These are phyloP conservation scores for Leucozona laternaria DNA, from an alignment of 2,888 invertebrate species.

Conservation along the genomic window DNA sequence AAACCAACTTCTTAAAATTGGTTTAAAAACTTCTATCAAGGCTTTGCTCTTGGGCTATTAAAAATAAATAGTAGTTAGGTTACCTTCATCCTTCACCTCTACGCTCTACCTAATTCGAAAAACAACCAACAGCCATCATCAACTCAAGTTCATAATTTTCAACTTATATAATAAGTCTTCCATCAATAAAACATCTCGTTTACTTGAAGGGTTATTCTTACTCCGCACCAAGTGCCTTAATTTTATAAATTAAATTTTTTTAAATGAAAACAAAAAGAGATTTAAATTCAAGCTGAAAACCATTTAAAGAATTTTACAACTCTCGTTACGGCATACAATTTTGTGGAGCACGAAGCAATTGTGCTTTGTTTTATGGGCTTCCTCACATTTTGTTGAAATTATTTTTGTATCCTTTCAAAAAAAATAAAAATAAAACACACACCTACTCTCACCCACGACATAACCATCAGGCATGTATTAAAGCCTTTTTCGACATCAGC, in stretches of 20 bases:
- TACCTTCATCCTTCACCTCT: too few relatives aligned
- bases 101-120: too few relatives aligned
- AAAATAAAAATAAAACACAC: not conserved
- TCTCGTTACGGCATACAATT: not conserved
- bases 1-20: too few relatives aligned
- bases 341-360: not conserved
- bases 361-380: not conserved
- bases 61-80: too few relatives aligned
- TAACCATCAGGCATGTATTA: not conserved
- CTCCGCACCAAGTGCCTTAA: not conserved
- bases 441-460: not conserved
- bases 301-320: conserved; percentile 7
- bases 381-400: not conserved
- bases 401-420: not conserved
- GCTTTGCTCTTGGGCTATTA: too few relatives aligned
- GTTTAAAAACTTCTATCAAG: too few relatives aligned
- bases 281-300: not conserved
- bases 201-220: not conserved
- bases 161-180: not conserved
- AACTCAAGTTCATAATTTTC: not conserved
- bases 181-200: not conserved
- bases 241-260: not conserved
- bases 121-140: not conserved
- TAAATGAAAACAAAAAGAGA: not conserved
- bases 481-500: not conserved